A percentile compares a stretch with the other conserved stretches of the same genome.
Conservation (phyloP, 2,888 invertebrate genomes). For the Eristalis intricaria region DNA sequence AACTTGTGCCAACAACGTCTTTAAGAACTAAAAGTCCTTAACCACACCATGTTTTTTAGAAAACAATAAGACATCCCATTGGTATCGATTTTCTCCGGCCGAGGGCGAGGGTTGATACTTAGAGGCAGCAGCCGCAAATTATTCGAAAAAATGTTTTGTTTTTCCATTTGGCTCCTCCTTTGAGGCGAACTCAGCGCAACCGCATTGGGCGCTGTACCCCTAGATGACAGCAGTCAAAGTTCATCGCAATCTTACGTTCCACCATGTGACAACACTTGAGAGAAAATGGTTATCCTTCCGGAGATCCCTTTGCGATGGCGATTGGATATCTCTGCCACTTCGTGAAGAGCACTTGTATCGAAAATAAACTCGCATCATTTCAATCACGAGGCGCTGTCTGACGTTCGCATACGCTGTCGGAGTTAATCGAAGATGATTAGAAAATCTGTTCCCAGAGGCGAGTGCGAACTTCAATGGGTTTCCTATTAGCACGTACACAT, state of each 20-base stretch:
- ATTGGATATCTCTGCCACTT: neutral
- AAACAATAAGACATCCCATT: neutral
- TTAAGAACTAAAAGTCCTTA: neutral
- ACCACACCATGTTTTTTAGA: neutral
- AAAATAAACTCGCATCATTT: neutral
- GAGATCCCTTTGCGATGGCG: neutral
- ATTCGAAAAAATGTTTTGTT: conserved; percentile 26
- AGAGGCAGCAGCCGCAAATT: conserved; percentile 29
- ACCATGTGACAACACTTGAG: conserved; percentile 46
- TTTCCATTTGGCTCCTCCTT: conserved; percentile 54
- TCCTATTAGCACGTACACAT: conserved; percentile 41
- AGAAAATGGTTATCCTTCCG: neutral
- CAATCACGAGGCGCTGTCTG: neutral
- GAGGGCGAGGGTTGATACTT: conserved; percentile 26
- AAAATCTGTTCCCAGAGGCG: neutral
- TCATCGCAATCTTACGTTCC: conserved; percentile 54
- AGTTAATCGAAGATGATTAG: neutral
- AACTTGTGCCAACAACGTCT: neutral
- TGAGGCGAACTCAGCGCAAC: conserved; percentile 51
- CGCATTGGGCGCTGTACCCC: conserved; percentile 29
- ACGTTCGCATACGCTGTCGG: neutral
- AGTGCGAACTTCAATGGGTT: neutral
- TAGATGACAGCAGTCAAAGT: conserved; percentile 16
- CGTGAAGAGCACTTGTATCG: neutral
- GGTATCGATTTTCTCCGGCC: conserved; percentile 5